phyloP scores from a whole-genome alignment of 2,888 invertebrate genomes.

The Clitarchus hookeri region DNA sequence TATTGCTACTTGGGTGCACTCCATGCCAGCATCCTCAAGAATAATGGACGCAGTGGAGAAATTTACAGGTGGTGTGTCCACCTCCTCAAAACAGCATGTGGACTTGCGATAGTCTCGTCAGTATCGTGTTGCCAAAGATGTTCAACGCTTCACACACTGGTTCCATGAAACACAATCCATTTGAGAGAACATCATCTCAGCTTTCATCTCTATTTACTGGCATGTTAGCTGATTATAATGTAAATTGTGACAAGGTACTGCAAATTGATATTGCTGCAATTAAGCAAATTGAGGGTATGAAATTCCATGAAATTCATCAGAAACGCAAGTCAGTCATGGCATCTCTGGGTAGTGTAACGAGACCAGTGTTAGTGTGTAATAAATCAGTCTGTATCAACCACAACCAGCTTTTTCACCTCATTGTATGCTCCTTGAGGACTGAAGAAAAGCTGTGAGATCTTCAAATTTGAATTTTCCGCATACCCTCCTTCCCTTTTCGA shows the following conservation, averaged over 20 bases:
- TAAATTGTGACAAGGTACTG: conserved; percentile 12
- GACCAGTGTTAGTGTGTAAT: no score
- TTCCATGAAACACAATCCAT: conserved; percentile 2
- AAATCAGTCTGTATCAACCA: no score
- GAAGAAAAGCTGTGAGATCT: no score
- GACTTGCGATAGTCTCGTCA: neutral
- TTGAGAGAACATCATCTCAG: neutral
- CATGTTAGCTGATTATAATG: neutral
- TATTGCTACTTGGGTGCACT: no score
- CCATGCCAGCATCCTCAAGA: no score
- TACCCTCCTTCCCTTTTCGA: no score
- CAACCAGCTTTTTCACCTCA: no score
- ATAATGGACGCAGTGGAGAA: no score
- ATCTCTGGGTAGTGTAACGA: no score
- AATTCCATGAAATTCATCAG: neutral
- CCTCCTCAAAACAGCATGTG: neutral
- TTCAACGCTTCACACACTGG: neutral
- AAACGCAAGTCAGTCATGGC: neutral
- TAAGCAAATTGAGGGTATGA: neutral
- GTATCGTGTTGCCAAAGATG: neutral
- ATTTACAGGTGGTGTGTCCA: neutral
- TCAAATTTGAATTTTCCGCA: no score
- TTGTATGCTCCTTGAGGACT: no score
- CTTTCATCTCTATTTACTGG: neutral
- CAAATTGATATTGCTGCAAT: neutral